phyloP scores from a whole-genome alignment of 1,140 invertebrate species.

The Harlomillsia oculata region DNA sequence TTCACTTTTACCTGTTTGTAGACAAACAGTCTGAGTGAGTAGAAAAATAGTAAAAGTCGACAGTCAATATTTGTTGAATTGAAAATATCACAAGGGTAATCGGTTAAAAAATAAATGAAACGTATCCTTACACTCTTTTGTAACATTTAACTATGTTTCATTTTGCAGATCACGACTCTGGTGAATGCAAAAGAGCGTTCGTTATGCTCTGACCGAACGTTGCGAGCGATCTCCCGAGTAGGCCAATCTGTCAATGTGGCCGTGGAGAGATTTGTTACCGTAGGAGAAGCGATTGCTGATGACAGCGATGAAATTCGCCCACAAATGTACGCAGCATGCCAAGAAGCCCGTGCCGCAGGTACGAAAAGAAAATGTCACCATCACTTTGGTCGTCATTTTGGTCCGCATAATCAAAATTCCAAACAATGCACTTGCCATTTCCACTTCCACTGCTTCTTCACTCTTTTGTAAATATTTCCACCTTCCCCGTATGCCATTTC shows the following conservation, averaged over 20 bases:
- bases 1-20: too few species aligned
- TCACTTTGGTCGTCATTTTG: constrained; percentile 7
- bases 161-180: constrained; percentile 77
- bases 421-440: too few species aligned
- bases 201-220: constrained; percentile 44
- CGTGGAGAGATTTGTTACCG: constrained; percentile 92
- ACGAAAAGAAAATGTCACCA: too few species aligned
- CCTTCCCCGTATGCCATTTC: too few species aligned
- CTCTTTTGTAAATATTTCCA: too few species aligned
- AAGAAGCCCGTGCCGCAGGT: constrained; percentile 91
- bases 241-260: constrained; percentile 92
- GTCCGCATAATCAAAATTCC: not conserved
- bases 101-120: too few species aligned
- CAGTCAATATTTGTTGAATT: too few species aligned
- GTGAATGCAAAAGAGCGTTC: constrained; percentile 55
- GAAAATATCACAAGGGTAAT: too few species aligned
- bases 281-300: constrained; percentile 95
- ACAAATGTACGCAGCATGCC: constrained; percentile 96
- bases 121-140: too few species aligned
- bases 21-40: too few species aligned
- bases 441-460: too few species aligned
- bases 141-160: constrained; percentile 28
- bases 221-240: constrained; percentile 50
- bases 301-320: constrained; percentile 93
- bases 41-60: too few species aligned